Evolutionary conservation across 2,797 vertebrate genomes (phyloP).

Genomic region (Clarias laeviceps): DNA sequence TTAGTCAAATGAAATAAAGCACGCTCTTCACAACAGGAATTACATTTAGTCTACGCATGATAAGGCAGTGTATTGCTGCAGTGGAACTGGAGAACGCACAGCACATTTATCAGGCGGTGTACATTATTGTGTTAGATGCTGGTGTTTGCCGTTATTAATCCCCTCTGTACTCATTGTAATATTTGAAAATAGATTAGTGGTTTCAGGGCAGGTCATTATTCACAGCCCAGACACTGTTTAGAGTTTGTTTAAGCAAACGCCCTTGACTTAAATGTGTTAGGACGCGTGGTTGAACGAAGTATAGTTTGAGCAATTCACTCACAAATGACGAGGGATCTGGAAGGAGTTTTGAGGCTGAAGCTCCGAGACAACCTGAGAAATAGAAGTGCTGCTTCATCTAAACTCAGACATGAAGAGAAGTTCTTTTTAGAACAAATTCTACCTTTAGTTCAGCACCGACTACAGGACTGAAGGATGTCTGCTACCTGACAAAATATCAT

Average conservation of each 20-base stretch:
- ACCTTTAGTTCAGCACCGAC: not conserved
- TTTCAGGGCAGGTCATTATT: conserved; percentile 8
- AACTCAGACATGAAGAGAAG: conserved; percentile 25
- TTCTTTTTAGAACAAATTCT: conserved; percentile 22
- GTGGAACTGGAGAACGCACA: conserved; percentile 2
- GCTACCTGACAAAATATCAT: conserved; percentile 65
- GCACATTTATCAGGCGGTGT: conserved; percentile 18
- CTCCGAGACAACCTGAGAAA: conserved; percentile 29
- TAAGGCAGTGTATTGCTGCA: not conserved
- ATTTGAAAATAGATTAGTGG: conserved; percentile 15
- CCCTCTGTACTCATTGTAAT: not conserved
- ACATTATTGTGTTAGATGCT: not conserved
- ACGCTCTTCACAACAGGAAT: not conserved
- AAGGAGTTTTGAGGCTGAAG: conserved; percentile 27
- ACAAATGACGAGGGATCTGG: conserved; percentile 14
- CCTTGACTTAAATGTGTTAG: conserved; percentile 7
- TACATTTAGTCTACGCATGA: not conserved
- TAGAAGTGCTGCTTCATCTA: conserved; percentile 30
- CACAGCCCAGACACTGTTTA: not conserved
- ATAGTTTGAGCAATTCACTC: conserved; percentile 13
- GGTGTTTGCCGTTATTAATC: conserved; percentile 19
- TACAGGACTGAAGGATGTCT: conserved; percentile 63
- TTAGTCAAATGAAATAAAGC: not conserved
- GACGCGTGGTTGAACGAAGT: conserved; percentile 17
- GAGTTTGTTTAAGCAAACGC: conserved; percentile 3